phyloP scores from a whole-genome alignment of 64 coral and sea anemone genomes.

The Actinia tenebrosa region DNA sequence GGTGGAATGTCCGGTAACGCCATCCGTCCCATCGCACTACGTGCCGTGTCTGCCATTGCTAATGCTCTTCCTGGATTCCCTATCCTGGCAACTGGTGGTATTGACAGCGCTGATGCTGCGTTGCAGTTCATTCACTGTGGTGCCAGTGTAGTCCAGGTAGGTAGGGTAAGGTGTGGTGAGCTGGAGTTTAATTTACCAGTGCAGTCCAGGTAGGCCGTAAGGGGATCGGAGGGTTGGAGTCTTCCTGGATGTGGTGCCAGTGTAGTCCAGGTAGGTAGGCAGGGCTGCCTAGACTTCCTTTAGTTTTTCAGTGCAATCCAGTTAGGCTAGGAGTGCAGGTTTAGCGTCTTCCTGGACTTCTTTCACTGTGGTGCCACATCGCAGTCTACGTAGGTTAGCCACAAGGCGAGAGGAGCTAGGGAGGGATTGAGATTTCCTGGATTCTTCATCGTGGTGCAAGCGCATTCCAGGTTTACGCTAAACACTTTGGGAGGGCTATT shows the following conservation, averaged over 20 bases:
- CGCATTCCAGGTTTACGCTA: no score
- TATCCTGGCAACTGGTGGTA: slow-evolving; percentile 91
- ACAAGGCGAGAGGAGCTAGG: neutral
- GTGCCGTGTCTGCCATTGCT: slow-evolving; percentile 91
- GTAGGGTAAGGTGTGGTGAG: neutral
- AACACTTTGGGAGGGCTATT: no score
- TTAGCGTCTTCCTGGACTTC: no score
- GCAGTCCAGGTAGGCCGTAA: no score
- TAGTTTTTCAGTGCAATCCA: no score
- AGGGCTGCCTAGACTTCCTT: no score
- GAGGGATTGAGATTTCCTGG: neutral
- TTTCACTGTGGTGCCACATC: no score
- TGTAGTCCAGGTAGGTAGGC: slow-evolving; percentile 15
- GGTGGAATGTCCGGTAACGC: slow-evolving; percentile 95
- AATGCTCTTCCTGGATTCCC: slow-evolving; percentile 87
- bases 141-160: slow-evolving; percentile 84
- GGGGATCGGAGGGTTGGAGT: no score
- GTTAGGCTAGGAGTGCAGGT: no score
- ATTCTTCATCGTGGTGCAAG: neutral
- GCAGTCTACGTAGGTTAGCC: neutral
- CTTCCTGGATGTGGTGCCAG: no score
- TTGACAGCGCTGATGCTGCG: slow-evolving; percentile 94
- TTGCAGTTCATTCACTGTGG: slow-evolving; percentile 95
- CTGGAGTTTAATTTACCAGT: no score
- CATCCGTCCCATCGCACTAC: slow-evolving; percentile 89